These are phyloP conservation scores for Gastrophysa polygoni DNA, from an alignment of 2,888 invertebrate species.

Conservation along the genomic window DNA sequence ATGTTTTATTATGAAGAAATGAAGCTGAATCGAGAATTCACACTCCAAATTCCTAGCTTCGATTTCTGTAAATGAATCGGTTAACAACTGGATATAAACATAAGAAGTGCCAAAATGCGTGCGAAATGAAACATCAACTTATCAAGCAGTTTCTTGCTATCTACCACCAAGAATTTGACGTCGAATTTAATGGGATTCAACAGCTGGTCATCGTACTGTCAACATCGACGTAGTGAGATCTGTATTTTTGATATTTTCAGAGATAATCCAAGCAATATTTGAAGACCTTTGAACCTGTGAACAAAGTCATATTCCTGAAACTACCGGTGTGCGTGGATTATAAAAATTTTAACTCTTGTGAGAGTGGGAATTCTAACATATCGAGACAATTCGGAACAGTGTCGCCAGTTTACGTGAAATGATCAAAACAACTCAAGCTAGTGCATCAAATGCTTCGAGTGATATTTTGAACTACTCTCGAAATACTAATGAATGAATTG, in stretches of 20 bases:
- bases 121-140: too few relatives aligned
- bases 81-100: too few relatives aligned
- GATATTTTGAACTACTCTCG: background rate
- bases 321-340: background rate
- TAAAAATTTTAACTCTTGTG: background rate
- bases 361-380: background rate
- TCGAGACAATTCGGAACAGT: slow-evolving; percentile 5
- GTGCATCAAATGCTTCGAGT: background rate
- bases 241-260: slow-evolving; percentile 3
- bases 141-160: too few relatives aligned
- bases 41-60: too few relatives aligned
- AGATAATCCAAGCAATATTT: background rate
- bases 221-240: slow-evolving; percentile 7
- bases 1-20: too few relatives aligned
- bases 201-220: slow-evolving; percentile 2
- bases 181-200: too few relatives aligned
- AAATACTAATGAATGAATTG: background rate
- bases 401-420: slow-evolving; percentile 4
- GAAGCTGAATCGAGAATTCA: too few relatives aligned
- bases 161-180: too few relatives aligned
- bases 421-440: background rate
- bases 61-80: too few relatives aligned
- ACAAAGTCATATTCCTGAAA: background rate
- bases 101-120: too few relatives aligned
- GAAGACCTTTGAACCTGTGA: background rate